Evolutionary conservation across 2,888 invertebrate species (phyloP).

Genomic region (Acanthococcus lagerstroemiae): DNA sequence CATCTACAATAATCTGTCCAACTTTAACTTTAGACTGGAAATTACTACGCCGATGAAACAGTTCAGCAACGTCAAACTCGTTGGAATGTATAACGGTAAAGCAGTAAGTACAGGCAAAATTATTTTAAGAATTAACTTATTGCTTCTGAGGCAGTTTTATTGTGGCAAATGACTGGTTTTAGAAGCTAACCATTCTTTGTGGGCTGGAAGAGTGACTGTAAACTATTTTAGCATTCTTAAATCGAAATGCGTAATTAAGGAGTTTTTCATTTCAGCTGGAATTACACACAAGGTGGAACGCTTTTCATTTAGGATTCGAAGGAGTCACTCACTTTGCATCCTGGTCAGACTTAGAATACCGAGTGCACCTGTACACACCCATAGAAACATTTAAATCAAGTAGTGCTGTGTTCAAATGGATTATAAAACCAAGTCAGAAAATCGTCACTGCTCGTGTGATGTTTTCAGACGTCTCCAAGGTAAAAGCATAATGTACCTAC

Average conservation of each 20-base stretch:
- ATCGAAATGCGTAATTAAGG: constrained; percentile 67
- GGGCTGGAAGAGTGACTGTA: too few relatives aligned
- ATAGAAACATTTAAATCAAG: constrained; percentile 67
- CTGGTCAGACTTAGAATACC: constrained; percentile 63
- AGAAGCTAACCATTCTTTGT: too few relatives aligned
- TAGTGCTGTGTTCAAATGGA: constrained; percentile 60
- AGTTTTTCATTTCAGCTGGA: not conserved
- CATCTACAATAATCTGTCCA: constrained; percentile 49
- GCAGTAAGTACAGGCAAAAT: too few relatives aligned
- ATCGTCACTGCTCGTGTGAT: constrained; percentile 60
- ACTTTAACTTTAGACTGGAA: constrained; percentile 64
- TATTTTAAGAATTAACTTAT: too few relatives aligned
- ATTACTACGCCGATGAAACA: constrained; percentile 64
- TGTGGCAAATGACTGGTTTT: too few relatives aligned
- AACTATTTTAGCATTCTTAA: too few relatives aligned
- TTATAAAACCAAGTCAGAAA: constrained; percentile 47
- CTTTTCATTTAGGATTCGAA: constrained; percentile 61
- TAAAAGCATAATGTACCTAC: not conserved
- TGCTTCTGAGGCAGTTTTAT: too few relatives aligned
- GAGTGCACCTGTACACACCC: constrained; percentile 66
- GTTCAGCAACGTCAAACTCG: constrained; percentile 54
- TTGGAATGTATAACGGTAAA: constrained; percentile 57
- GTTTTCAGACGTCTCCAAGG: constrained; percentile 45
- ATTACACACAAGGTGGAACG: constrained; percentile 54
- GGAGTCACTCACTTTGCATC: constrained; percentile 65